These are phyloP conservation scores for Sebastes glaucus DNA, from an alignment of 2,797 vertebrate species.

Conservation along the genomic window DNA sequence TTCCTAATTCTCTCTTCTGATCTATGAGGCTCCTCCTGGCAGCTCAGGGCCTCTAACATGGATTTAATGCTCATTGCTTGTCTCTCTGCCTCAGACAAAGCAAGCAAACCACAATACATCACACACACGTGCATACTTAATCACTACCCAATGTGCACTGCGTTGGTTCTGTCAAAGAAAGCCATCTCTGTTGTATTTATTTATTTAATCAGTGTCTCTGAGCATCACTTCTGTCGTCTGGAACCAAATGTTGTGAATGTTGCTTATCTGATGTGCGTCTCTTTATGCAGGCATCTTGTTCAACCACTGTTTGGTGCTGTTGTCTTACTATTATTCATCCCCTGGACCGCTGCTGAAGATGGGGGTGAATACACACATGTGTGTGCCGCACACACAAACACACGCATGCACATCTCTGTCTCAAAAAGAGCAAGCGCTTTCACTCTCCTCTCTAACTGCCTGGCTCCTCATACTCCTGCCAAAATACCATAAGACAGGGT, in stretches of 20 bases:
- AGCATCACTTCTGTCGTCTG: neutral
- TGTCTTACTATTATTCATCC: slow-evolving; percentile 70
- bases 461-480: slow-evolving; percentile 95
- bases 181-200: slow-evolving; percentile 14
- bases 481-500: slow-evolving; percentile 99
- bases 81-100: slow-evolving; percentile 20
- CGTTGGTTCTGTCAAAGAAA: slow-evolving; percentile 35
- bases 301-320: slow-evolving; percentile 79
- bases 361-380: slow-evolving; percentile 31
- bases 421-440: slow-evolving; percentile 80
- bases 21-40: slow-evolving; percentile 20
- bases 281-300: slow-evolving; percentile 56
- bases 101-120: slow-evolving; percentile 41
- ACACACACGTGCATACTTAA: slow-evolving; percentile 30
- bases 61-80: slow-evolving; percentile 42
- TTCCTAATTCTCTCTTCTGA: slow-evolving; percentile 2
- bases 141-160: slow-evolving; percentile 9
- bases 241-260: slow-evolving; percentile 25
- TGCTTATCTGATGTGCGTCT: slow-evolving; percentile 20
- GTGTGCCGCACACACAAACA: slow-evolving; percentile 40
- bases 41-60: slow-evolving; percentile 25
- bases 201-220: neutral
- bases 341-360: slow-evolving; percentile 33
- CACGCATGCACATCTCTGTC: slow-evolving; percentile 70
- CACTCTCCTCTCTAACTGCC: slow-evolving; percentile 87